phyloP scores from a whole-genome alignment of 23 tunicate genomes.

The Styela clava region DNA sequence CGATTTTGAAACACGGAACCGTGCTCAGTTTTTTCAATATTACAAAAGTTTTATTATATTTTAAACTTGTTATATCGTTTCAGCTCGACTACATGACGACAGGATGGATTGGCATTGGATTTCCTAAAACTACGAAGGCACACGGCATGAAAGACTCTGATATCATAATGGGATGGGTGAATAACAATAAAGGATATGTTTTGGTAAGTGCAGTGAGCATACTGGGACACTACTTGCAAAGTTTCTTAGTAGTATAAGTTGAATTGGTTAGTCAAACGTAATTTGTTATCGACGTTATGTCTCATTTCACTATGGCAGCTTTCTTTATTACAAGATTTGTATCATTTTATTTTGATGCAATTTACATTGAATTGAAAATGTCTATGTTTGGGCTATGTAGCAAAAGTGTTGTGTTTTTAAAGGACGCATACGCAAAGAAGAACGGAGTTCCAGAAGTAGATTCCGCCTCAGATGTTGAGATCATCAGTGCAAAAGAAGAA shows the following conservation, averaged over 20 bases:
- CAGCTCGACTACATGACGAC: not conserved
- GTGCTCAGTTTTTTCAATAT: not conserved
- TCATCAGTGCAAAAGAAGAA: not conserved
- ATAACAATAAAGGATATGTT: not conserved
- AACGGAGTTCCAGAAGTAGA: not conserved
- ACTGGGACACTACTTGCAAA: too few species aligned
- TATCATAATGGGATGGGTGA: not conserved
- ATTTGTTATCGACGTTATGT: too few species aligned
- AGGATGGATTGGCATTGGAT: conserved; percentile 9
- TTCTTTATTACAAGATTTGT: too few species aligned
- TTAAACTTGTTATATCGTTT: not conserved
- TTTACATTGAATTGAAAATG: too few species aligned
- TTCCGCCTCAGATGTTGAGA: not conserved
- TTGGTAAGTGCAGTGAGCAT: conserved; percentile 4
- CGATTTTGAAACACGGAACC: too few species aligned
- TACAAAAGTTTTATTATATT: too few species aligned
- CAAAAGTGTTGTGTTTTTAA: too few species aligned
- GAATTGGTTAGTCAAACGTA: too few species aligned
- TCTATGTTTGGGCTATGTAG: too few species aligned
- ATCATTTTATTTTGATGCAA: too few species aligned
- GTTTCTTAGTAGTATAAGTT: too few species aligned
- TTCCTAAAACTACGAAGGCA: not conserved
- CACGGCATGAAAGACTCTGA: not conserved
- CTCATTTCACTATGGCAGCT: too few species aligned
- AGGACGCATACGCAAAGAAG: not conserved